A percentile compares a stretch with the other conserved stretches of the same genome.
Evolutionary conservation across 2,888 invertebrate genomes (phyloP).

Genomic region (Philereme vetulata): DNA sequence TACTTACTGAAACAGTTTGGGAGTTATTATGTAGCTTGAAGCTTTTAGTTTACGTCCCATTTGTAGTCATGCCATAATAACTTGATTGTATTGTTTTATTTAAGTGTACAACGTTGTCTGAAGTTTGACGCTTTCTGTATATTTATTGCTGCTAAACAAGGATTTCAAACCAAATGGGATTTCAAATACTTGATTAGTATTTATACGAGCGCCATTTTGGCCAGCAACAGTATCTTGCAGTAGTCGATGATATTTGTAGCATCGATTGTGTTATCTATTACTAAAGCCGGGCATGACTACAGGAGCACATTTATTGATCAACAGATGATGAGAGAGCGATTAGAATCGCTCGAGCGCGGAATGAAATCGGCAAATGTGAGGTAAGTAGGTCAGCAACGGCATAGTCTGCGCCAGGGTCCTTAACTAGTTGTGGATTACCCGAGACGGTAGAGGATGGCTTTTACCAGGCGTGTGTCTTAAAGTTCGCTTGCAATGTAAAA

Average conservation of each 20-base stretch:
- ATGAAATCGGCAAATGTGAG: slow-evolving; percentile 46
- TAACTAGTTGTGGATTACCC: neutral
- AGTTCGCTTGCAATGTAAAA: no score
- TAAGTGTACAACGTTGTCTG: slow-evolving; percentile 10
- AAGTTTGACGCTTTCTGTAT: slow-evolving; percentile 15
- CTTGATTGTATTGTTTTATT: slow-evolving; percentile 17
- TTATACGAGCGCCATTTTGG: slow-evolving; percentile 16
- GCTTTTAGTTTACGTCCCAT: slow-evolving; percentile 2
- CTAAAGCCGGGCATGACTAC: slow-evolving; percentile 45
- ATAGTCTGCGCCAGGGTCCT: neutral
- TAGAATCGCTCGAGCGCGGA: slow-evolving; percentile 50
- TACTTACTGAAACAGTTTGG: slow-evolving; percentile 8
- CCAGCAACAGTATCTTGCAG: slow-evolving; percentile 16
- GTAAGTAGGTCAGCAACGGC: slow-evolving; percentile 35
- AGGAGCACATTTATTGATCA: slow-evolving; percentile 56
- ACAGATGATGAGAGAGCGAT: slow-evolving; percentile 59
- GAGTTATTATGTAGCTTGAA: slow-evolving; percentile 6
- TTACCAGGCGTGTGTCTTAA: no score
- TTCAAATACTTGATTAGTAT: slow-evolving; percentile 1
- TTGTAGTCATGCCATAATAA: slow-evolving; percentile 31
- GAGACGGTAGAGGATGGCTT: neutral
- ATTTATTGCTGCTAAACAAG: no score
- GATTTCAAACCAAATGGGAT: neutral
- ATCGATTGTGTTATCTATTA: slow-evolving; percentile 37
- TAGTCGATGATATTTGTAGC: slow-evolving; percentile 19